Evolutionary conservation across 2,797 vertebrate species (phyloP).

Genomic region (Phoxinus dragarum): DNA sequence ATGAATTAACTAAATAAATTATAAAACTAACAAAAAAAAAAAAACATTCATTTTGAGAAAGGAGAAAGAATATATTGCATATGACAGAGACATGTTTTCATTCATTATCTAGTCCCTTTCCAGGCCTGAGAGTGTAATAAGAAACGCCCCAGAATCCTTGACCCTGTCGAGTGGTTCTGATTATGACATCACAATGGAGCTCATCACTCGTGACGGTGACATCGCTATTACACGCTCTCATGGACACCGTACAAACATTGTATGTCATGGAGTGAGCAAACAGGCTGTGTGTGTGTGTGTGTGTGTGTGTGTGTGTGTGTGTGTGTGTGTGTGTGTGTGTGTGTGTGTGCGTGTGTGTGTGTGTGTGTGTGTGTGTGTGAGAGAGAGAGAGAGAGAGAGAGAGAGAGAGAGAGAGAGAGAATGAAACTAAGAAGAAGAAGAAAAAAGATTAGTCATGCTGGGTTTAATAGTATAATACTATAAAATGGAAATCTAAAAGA

Average conservation of each 20-base stretch:
- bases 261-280: not conserved
- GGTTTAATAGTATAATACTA: constrained; percentile 21
- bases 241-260: constrained; percentile 31
- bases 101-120: not conserved
- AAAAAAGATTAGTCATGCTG: constrained; percentile 18
- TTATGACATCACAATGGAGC: constrained; percentile 50
- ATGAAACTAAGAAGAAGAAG: not conserved
- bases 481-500: constrained; percentile 35
- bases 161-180: constrained; percentile 23
- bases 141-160: constrained; percentile 42
- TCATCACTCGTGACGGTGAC: constrained; percentile 35
- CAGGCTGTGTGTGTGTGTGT: not conserved
- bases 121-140: not conserved
- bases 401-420: constrained; percentile 26
- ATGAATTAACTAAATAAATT: not conserved
- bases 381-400: constrained; percentile 39
- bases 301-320: too few species aligned
- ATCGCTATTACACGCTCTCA: constrained; percentile 43
- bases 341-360: too few species aligned
- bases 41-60: not conserved
- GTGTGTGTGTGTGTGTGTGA: not conserved
- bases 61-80: not conserved
- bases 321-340: too few species aligned
- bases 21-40: not conserved
- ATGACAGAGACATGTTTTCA: not conserved